Percentiles rank a stretch among this genome's conserved stretches.
Conservation (phyloP, 1,140 invertebrate genomes). For the Phymorhynchus buccinoides region DNA sequence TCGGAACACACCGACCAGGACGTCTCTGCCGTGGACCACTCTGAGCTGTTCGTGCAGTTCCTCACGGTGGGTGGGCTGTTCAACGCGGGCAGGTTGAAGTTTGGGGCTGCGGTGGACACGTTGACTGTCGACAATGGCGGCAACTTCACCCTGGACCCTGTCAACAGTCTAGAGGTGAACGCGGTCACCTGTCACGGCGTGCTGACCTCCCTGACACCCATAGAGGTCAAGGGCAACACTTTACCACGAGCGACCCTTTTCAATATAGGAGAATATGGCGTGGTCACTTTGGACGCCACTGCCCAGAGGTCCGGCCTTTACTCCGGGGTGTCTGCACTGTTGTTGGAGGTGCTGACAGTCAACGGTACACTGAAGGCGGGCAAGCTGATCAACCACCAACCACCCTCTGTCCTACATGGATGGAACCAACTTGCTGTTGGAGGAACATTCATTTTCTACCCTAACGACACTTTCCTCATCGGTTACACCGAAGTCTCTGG, state of each 20-base stretch:
- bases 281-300: constrained; percentile 50
- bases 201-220: constrained; percentile 47
- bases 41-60: constrained; percentile 44
- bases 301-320: constrained; percentile 45
- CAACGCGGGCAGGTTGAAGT: constrained; percentile 37
- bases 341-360: constrained; percentile 49
- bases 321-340: constrained; percentile 49
- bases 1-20: constrained; percentile 20
- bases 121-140: constrained; percentile 33
- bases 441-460: constrained; percentile 20
- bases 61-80: constrained; percentile 51
- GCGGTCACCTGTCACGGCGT: constrained; percentile 50
- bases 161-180: constrained; percentile 43
- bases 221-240: constrained; percentile 46
- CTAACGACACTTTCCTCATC: constrained; percentile 43
- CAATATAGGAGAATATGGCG: constrained; percentile 42
- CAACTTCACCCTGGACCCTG: constrained; percentile 32
- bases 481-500: constrained; percentile 42
- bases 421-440: constrained; percentile 42
- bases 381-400: constrained; percentile 45
- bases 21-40: constrained; percentile 38
- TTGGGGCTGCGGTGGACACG: not conserved
- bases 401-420: constrained; percentile 34
- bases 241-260: constrained; percentile 44
- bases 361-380: constrained; percentile 53